Percentiles rank a stretch among this genome's conserved stretches.
Conservation (phyloP, 1,140 invertebrate genomes). For the Stegodyphus dumicola region DNA sequence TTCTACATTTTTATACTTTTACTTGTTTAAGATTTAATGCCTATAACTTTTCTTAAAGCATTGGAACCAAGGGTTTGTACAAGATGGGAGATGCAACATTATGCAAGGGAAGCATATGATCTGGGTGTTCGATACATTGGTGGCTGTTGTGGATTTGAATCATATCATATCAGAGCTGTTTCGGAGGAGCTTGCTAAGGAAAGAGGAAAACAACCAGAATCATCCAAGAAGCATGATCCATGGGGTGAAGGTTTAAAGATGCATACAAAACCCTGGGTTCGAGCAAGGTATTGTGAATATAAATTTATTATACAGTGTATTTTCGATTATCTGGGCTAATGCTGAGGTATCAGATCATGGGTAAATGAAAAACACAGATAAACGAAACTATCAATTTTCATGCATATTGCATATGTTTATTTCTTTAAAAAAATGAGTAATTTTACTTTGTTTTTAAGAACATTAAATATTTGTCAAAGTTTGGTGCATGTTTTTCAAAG, state of each 20-base stretch:
- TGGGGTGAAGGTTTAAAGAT: slow-evolving; percentile 69
- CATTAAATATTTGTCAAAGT: too few species aligned
- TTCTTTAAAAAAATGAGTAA: too few species aligned
- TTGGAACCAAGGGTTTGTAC: slow-evolving; percentile 69
- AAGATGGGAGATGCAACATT: slow-evolving; percentile 69
- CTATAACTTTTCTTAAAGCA: slow-evolving; percentile 63
- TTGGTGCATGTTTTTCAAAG: too few species aligned
- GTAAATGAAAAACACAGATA: too few species aligned
- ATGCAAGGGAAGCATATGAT: slow-evolving; percentile 68
- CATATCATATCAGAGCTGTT: slow-evolving; percentile 69
- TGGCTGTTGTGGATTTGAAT: slow-evolving; percentile 69
- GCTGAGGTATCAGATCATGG: too few species aligned
- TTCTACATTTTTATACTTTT: too few species aligned
- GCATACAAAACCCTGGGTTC: slow-evolving; percentile 69
- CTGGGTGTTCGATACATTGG: slow-evolving; percentile 69
- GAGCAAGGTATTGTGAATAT: slow-evolving; percentile 65
- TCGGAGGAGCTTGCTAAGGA: slow-evolving; percentile 68
- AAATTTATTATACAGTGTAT: too few species aligned
- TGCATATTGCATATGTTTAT: too few species aligned
- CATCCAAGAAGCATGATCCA: slow-evolving; percentile 67
- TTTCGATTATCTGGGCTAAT: too few species aligned
- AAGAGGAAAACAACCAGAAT: slow-evolving; percentile 63
- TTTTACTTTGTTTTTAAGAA: too few species aligned
- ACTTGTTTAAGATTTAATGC: neutral
- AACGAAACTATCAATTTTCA: too few species aligned